Percentiles rank a stretch among this genome's conserved stretches.
Conservation (phyloP, 37 sponge, comb jelly and placozoan genomes). For the Aphrocallistes beatrix region DNA sequence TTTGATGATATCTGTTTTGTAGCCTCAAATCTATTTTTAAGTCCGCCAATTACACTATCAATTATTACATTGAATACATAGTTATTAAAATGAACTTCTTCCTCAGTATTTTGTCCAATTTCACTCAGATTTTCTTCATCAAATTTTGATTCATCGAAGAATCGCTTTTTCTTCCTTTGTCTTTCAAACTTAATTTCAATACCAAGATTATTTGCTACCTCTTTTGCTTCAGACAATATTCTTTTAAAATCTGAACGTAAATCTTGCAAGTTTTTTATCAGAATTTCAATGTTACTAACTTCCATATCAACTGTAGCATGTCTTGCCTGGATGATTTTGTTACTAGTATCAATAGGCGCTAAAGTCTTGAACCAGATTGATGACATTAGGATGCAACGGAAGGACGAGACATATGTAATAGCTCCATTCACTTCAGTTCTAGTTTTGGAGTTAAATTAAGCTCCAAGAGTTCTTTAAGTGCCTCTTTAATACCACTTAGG, state of each 20-base stretch:
- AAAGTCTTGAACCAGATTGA: conserved; percentile 2
- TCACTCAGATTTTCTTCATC: no score
- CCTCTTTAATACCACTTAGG: background rate
- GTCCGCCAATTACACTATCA: no score
- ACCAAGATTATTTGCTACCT: background rate
- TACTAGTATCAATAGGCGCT: background rate
- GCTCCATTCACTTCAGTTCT: conserved; percentile 1
- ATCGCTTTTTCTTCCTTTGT: background rate
- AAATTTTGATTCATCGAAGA: no score
- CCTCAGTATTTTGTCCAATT: no score
- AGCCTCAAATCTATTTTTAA: no score
- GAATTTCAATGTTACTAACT: background rate
- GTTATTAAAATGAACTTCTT: no score
- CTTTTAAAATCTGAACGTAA: background rate
- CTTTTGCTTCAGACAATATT: background rate
- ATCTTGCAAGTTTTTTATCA: background rate
- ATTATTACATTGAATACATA: no score
- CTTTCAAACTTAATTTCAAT: background rate
- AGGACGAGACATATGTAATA: conserved; percentile 14
- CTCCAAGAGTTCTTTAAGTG: background rate
- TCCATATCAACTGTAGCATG: background rate
- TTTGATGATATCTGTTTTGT: no score
- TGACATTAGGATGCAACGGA: background rate
- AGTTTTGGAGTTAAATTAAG: background rate
- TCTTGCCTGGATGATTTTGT: background rate